Evolutionary conservation across 2,113 vertebrate genomes (phyloP).

Genomic region (Crotalus tigris): DNA sequence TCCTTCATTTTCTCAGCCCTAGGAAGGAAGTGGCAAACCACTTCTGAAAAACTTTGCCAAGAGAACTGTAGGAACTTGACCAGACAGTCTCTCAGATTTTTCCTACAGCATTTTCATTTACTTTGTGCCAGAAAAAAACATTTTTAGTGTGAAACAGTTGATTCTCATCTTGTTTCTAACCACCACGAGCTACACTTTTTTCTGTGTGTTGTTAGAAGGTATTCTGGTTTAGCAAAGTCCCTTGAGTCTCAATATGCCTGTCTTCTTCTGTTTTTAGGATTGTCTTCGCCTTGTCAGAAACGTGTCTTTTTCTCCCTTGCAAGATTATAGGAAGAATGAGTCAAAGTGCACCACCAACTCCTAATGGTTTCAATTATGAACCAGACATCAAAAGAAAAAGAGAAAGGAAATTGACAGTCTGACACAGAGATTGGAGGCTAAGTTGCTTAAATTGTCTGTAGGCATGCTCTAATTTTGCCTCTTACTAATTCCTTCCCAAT

Average conservation of each 20-base stretch:
- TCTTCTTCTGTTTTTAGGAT: not conserved
- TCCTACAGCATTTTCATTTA: not conserved
- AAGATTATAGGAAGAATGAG: constrained; percentile 27
- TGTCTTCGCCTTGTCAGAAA: constrained; percentile 7
- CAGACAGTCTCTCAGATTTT: no score
- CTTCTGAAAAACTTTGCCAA: not conserved
- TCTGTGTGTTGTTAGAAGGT: not conserved
- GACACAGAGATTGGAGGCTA: constrained; percentile 48
- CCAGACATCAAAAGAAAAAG: constrained; percentile 32
- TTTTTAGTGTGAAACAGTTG: not conserved
- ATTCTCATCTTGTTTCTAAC: not conserved
- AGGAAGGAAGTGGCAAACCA: not conserved
- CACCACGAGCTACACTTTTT: not conserved
- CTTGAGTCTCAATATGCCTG: not conserved
- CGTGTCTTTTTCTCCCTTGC: not conserved
- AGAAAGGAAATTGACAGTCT: constrained; percentile 41
- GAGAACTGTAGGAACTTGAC: not conserved
- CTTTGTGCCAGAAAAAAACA: not conserved
- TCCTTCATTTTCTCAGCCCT: not conserved
- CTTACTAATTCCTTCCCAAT: constrained; percentile 67
- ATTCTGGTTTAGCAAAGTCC: not conserved
- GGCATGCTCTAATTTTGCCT: constrained; percentile 62
- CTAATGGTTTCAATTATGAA: constrained; percentile 57
- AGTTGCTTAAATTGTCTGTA: constrained; percentile 64
- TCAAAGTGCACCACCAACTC: constrained; percentile 31